Conservation (phyloP, 1,140 invertebrate genomes). For the Armadillidium nasatum region DNA sequence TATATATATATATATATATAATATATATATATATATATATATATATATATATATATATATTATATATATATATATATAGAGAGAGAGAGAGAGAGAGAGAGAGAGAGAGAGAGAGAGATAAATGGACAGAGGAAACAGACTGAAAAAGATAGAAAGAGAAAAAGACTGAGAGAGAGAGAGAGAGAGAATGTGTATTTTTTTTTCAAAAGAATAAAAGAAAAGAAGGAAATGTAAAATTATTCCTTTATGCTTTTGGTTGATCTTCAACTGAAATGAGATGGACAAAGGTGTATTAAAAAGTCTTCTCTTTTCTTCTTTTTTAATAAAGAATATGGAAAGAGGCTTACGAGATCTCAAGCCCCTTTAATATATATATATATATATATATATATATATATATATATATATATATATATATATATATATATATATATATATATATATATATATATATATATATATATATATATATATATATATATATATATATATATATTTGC, state of each 20-base stretch:
- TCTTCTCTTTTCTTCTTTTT: neutral
- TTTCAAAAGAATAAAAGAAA: too few relatives aligned
- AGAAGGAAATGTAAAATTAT: too few relatives aligned
- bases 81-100: too few relatives aligned
- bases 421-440: neutral
- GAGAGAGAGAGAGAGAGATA: too few relatives aligned
- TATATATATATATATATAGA: too few relatives aligned
- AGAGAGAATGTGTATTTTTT: too few relatives aligned
- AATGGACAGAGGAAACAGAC: too few relatives aligned
- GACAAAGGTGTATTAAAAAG: conserved; percentile 10
- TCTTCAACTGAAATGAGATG: neutral
- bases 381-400: conserved; percentile 4
- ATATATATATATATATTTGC: conserved; percentile 2
- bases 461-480: neutral
- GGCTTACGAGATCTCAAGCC: neutral
- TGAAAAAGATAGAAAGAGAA: too few relatives aligned
- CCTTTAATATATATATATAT: neutral
- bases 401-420: neutral
- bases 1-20: too few relatives aligned
- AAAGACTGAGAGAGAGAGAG: too few relatives aligned
- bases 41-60: too few relatives aligned
- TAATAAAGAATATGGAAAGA: neutral
- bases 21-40: too few relatives aligned
- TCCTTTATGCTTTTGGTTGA: neutral
- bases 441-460: neutral